Conservation (phyloP, 2,797 vertebrate genomes). For the Ctenopoma kingsleyae region DNA sequence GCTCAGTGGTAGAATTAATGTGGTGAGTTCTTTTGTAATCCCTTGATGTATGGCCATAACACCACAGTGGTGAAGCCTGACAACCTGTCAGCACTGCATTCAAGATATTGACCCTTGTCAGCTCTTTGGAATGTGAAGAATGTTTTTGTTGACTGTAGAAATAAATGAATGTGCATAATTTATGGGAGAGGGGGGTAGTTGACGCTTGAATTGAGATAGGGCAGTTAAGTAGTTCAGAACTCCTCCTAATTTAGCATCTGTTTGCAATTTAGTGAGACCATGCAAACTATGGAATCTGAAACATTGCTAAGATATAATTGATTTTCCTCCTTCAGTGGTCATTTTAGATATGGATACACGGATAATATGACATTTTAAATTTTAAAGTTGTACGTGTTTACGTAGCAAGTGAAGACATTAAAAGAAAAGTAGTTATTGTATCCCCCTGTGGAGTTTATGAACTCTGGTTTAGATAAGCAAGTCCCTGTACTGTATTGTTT, state of each 20-base stretch:
- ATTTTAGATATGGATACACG: not conserved
- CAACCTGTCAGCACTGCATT: conserved; percentile 47
- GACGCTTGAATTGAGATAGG: conserved; percentile 13
- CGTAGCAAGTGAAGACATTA: not conserved
- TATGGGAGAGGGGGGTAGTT: conserved; percentile 22
- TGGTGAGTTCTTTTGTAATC: conserved; percentile 19
- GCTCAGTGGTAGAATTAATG: not conserved
- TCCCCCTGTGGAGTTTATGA: not conserved
- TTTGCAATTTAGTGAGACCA: conserved; percentile 1
- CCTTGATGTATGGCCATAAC: conserved; percentile 10
- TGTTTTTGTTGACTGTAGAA: conserved; percentile 74
- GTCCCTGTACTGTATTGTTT: not conserved
- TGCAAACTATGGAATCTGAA: not conserved
- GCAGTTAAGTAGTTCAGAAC: not conserved
- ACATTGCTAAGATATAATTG: not conserved
- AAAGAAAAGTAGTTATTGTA: not conserved
- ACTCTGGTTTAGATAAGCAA: not conserved
- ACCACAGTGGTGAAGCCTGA: conserved; percentile 28
- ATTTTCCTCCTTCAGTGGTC: not conserved
- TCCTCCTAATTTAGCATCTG: not conserved
- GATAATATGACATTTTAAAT: not conserved
- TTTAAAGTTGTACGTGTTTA: not conserved
- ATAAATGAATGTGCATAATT: conserved; percentile 45
- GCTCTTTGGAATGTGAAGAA: conserved; percentile 74
- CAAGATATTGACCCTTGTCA: conserved; percentile 53